Evolutionary conservation across 2,113 vertebrate genomes (phyloP), one percentile per base, ranked within the genome.

Genomic region (Oenanthe oenanthe): DNA sequence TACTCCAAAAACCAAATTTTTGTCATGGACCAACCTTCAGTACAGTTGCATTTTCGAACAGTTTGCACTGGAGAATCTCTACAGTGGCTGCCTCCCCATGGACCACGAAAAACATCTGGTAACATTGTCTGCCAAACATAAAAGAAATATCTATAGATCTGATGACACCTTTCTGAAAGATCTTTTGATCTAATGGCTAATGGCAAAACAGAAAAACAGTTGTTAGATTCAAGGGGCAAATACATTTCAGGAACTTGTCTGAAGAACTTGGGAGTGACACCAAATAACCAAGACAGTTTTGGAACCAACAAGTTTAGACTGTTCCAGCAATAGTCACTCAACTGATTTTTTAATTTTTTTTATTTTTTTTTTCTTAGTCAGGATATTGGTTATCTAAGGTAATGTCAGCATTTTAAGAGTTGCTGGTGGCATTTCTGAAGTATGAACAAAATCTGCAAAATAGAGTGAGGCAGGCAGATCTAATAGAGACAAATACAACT

Each of bases 61-160:
- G 99, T 99, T 98, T 99, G 99, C 60, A 99, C 98, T 9, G 98
- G 99, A 94, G 99, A 99, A 97, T 99, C 99, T 95, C 99, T 98
- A 84, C 99, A 99, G 77, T 96, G 97, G 82, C 98, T 98, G 96
- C 99, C 99, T 95, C 99, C 99, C 99, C 99, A 99, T 0, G 94
- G 98, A 32, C 99, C 99, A 91, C 97, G 97, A 97, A 99, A 99
- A 93, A 99, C 98, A 94, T 99, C 99, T 25, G 99, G 99, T 96
- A 99, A 98, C 99, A 99, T 99, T 53, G 99, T 99, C 99, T 99
- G 97, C 76, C 91, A 96, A 95, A 43, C 45, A 94, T 88, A 93
- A 96, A 47, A 96, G 66, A 97, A 94, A 91, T 4, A 85, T 42
- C 53, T 78, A 81, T 32, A 75, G 28, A 50, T 53, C 51, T 89